Evolutionary conservation across 2,113 vertebrate genomes (phyloP).

Genomic region (Gila orcuttii): DNA sequence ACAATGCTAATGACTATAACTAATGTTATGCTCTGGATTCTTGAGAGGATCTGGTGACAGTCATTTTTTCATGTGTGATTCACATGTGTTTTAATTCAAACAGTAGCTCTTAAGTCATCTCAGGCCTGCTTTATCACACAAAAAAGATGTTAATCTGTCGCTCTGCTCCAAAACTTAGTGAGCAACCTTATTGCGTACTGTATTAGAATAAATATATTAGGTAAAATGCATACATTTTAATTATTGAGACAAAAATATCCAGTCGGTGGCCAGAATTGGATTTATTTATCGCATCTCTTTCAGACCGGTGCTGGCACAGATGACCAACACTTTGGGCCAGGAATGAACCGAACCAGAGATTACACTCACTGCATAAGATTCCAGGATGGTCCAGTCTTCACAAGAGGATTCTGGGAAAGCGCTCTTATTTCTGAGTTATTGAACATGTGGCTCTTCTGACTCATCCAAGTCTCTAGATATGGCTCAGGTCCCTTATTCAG

Average conservation of each 20-base stretch:
- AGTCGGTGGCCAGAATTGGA: no score
- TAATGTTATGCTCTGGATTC: neutral
- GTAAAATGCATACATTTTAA: neutral
- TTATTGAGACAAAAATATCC: no score
- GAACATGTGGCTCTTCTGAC: neutral
- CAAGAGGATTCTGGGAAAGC: neutral
- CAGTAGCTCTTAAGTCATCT: neutral
- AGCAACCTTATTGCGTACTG: neutral
- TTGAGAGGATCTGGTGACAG: neutral
- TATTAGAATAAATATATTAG: neutral
- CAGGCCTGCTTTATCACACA: no score
- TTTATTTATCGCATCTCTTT: neutral
- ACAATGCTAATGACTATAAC: neutral
- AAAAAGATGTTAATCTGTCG: no score
- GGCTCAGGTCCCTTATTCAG: neutral
- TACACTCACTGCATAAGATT: neutral
- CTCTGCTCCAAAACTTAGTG: neutral
- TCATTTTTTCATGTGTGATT: neutral
- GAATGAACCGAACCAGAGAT: slow-evolving; percentile 6
- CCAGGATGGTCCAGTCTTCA: slow-evolving; percentile 2
- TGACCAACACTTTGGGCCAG: slow-evolving; percentile 11
- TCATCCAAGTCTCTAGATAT: neutral
- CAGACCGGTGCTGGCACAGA: neutral
- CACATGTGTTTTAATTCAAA: neutral
- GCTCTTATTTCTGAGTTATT: neutral